A percentile compares a stretch with the other conserved stretches of the same genome.
These are phyloP conservation scores for Choloepus didactylus DNA, from an alignment of 2,797 vertebrate genomes.

Conservation along the genomic window DNA sequence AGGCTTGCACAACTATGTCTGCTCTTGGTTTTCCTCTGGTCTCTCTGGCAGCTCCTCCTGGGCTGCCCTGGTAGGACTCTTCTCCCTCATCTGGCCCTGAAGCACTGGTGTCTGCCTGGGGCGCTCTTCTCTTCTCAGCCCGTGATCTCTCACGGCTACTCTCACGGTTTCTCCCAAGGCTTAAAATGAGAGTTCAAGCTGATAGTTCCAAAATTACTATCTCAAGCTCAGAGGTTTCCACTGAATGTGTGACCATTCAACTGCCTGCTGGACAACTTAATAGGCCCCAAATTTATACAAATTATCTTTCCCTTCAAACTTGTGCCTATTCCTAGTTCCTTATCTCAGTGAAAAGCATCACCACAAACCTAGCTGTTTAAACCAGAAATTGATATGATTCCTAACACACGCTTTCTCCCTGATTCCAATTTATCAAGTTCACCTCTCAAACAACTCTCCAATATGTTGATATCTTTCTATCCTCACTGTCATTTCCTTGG, in stretches of 20 bases:
- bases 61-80: too few species aligned
- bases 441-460: background rate
- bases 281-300: background rate
- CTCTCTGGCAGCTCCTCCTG: background rate
- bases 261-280: background rate
- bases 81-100: too few species aligned
- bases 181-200: background rate
- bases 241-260: background rate
- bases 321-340: background rate
- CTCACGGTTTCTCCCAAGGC: background rate
- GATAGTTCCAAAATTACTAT: background rate
- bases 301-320: background rate
- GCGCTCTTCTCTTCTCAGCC: too few species aligned
- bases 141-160: background rate
- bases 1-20: background rate
- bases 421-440: background rate
- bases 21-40: too few species aligned
- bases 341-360: background rate
- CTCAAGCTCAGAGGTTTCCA: too few species aligned
- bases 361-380: background rate
- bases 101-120: background rate
- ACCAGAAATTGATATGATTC: background rate
- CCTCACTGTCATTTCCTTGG: too few species aligned
- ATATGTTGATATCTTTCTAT: background rate
- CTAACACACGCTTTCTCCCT: background rate